Evolutionary conservation across 2,113 vertebrate species (phyloP).

Genomic region (Muscicapa adusta): DNA sequence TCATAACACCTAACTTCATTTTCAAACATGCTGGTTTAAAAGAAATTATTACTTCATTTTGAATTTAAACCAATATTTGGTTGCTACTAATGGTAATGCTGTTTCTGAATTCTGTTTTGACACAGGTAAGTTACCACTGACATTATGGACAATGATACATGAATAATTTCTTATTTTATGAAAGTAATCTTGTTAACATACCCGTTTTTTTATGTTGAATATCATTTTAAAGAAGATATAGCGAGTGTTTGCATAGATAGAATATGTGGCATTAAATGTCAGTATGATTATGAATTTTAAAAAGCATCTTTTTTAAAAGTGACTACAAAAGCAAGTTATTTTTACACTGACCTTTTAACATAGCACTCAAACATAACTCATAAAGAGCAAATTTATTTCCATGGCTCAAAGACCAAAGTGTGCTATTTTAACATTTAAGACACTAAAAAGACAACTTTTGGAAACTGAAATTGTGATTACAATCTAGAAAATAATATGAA

Average conservation of each 20-base stretch:
- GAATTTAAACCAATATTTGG: conserved; percentile 27
- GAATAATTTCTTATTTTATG: neutral
- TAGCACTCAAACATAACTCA: conserved; percentile 32
- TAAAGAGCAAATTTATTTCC: conserved; percentile 5
- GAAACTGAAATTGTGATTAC: neutral
- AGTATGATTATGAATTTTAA: conserved; percentile 28
- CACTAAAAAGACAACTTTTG: neutral
- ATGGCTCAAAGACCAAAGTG: neutral
- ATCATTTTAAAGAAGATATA: neutral
- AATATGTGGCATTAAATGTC: conserved; percentile 15
- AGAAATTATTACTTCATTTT: conserved; percentile 20
- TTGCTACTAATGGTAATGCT: conserved; percentile 1
- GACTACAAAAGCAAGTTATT: conserved; percentile 39
- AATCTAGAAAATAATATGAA: neutral
- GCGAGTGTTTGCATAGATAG: conserved; percentile 67
- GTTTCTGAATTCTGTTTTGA: neutral
- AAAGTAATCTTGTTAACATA: conserved; percentile 11
- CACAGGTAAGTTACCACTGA: neutral
- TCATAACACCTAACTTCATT: conserved; percentile 11
- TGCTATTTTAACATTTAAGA: conserved; percentile 1
- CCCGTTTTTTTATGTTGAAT: conserved; percentile 17
- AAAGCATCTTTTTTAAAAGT: conserved; percentile 43
- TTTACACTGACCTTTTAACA: conserved; percentile 20
- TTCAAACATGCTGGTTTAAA: conserved; percentile 12
- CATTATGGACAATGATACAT: neutral